Base-by-base conservation (phyloP, 2,113 vertebrate species). In the Brachyhypopomus gauderio region DNA sequence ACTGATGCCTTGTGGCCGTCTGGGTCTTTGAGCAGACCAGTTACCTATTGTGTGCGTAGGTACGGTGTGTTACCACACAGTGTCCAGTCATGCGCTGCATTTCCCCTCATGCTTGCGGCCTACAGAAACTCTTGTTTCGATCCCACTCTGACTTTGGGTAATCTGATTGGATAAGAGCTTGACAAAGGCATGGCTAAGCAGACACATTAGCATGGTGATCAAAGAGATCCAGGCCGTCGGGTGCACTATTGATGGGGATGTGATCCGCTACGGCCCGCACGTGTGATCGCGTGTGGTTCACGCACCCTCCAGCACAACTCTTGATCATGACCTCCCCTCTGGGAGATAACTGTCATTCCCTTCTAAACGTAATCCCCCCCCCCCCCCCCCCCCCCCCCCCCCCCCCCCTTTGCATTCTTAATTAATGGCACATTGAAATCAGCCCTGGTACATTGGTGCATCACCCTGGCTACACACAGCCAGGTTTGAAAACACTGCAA, bases 211-310 rank as follows among this genome's bases (percentile, higher is more conserved):
- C 48, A 45, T 11, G 5, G 30, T 17, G n/a, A 64, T 81, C 1
- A 67, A 22, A 67, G 17, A 55, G 45, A 75, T 81, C 66, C 73
- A 36, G 4, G 5, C 27, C 23, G 72, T 41, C 38, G 55, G 56
- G 8, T 4, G 8, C 16, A 27, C 66, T 81, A 59, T 75, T 22
- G 72, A 59, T 62, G 56, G 55, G 72, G 64, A 41, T 67, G 79
- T 17, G 56, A 25, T 7, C 45, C 20, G 22, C 17, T 12, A 4
- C 25, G 20, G 64, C 72, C 63, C 67, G 67, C 79, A 81, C 36
- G 34, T 75, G 72, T 38, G 22, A 69, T 75, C 75, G 62, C 3
- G 30, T 69, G 30, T 81, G 52, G 72, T 62, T 81, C 72, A 81
- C n/a, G 16, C 69, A 9, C 27, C 62, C 72, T 48, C 8, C 22